Conservation (phyloP, 2,797 vertebrate species). For the Hylomyscus alleni region DNA sequence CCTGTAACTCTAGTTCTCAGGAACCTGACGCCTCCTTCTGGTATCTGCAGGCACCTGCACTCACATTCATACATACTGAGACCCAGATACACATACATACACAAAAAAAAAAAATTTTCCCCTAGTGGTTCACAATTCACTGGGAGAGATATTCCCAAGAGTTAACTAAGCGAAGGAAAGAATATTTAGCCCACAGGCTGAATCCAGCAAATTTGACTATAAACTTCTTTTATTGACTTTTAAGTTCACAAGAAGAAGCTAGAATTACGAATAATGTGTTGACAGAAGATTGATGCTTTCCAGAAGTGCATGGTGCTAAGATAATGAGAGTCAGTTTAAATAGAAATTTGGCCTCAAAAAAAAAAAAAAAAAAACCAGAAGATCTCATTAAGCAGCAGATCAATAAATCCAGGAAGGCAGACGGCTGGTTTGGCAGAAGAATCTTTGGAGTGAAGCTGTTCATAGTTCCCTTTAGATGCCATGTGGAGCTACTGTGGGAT, state of each 20-base stretch:
- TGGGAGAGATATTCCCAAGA: background rate
- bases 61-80: background rate
- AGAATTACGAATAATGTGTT: slow-evolving; percentile 56
- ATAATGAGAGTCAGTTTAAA: slow-evolving; percentile 52
- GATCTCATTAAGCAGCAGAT: slow-evolving; percentile 61
- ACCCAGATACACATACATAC: background rate
- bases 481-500: slow-evolving; percentile 26
- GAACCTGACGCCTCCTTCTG: too few relatives aligned
- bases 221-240: slow-evolving; percentile 54
- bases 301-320: slow-evolving; percentile 18
- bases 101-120: background rate
- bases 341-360: slow-evolving; percentile 45
- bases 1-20: background rate
- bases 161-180: slow-evolving; percentile 4
- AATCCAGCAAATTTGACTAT: slow-evolving; percentile 18
- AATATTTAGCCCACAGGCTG: background rate
- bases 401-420: slow-evolving; percentile 56
- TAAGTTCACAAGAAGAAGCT: slow-evolving; percentile 47
- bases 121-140: slow-evolving; percentile 32
- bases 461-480: slow-evolving; percentile 33
- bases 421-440: slow-evolving; percentile 43
- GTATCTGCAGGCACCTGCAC: background rate
- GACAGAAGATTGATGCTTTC: slow-evolving; percentile 32
- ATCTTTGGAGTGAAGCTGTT: slow-evolving; percentile 43
- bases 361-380: background rate